These are phyloP conservation scores for Xiphorhynchus erythropygius DNA, from an alignment of 2,797 vertebrate genomes.

Conservation along the genomic window DNA sequence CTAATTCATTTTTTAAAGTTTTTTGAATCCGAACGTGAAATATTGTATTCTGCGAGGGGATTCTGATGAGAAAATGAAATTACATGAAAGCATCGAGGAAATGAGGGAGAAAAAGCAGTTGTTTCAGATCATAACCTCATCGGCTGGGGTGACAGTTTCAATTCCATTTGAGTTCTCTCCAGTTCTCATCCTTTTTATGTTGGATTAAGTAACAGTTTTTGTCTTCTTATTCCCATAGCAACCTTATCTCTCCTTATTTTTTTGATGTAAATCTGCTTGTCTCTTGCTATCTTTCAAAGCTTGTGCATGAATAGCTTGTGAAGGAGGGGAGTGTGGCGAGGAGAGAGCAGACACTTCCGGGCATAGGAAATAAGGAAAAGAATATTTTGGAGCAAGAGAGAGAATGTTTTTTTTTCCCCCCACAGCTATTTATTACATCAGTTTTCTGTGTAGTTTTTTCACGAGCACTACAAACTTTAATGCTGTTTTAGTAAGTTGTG, in stretches of 20 bases:
- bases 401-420: not conserved
- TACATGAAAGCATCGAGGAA: not conserved
- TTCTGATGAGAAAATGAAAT: not conserved
- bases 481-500: not conserved
- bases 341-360: not conserved
- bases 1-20: not conserved
- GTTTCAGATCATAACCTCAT: conserved; percentile 5
- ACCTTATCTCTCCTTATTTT: not conserved
- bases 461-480: not conserved
- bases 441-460: not conserved
- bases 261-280: conserved; percentile 43
- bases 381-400: not conserved
- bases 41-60: not conserved
- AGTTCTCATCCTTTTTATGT: conserved; percentile 44
- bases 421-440: not conserved
- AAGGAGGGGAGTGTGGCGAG: not conserved
- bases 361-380: not conserved
- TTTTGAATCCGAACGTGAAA: not conserved
- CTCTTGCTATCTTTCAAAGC: conserved; percentile 14
- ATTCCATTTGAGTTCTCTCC: conserved; percentile 9
- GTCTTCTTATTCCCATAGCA: conserved; percentile 54
- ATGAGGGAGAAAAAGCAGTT: conserved; percentile 1
- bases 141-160: not conserved
- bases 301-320: not conserved
- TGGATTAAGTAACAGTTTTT: conserved; percentile 50